Percentiles rank a stretch among this genome's conserved stretches.
Conservation (phyloP, 2,888 invertebrate genomes). For the Embidobia sp. region DNA sequence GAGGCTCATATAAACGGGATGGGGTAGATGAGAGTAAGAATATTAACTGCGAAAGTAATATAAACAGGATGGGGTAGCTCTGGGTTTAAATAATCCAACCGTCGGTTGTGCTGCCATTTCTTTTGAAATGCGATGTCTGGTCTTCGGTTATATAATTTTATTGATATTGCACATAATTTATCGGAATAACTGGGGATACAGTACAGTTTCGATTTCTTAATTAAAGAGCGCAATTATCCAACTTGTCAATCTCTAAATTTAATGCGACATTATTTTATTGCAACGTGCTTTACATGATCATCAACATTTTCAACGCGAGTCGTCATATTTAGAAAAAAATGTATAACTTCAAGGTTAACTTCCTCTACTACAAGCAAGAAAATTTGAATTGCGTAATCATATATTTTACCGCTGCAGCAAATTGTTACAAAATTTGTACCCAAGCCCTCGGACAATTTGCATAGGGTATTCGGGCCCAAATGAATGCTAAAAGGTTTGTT, state of each 20-base stretch:
- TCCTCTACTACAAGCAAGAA: no score
- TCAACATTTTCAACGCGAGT: no score
- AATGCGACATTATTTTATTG: not conserved
- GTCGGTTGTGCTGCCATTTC: conserved; percentile 12
- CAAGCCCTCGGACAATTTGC: no score
- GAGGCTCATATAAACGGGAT: conserved; percentile 45
- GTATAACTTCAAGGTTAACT: no score
- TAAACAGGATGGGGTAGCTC: conserved; percentile 52
- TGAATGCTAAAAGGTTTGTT: conserved; percentile 1
- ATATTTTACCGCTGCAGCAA: no score
- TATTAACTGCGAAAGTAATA: conserved; percentile 55
- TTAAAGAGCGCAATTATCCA: conserved; percentile 14
- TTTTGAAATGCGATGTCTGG: conserved; percentile 9
- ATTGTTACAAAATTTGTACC: no score
- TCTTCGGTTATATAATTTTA: conserved; percentile 37
- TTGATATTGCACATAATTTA: conserved; percentile 33
- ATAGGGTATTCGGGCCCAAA: no score
- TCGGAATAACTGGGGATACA: conserved; percentile 16
- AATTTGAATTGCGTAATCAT: no score
- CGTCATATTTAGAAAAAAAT: no score
- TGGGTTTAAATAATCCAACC: conserved; percentile 38
- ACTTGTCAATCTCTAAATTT: not conserved
- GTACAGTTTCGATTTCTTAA: conserved; percentile 33
- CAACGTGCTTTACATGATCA: no score
- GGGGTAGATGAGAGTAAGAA: conserved; percentile 52